Evolutionary conservation across 2,113 vertebrate species (phyloP), one percentile per base, ranked within the genome.

Genomic region (Etheostoma spectabile): DNA sequence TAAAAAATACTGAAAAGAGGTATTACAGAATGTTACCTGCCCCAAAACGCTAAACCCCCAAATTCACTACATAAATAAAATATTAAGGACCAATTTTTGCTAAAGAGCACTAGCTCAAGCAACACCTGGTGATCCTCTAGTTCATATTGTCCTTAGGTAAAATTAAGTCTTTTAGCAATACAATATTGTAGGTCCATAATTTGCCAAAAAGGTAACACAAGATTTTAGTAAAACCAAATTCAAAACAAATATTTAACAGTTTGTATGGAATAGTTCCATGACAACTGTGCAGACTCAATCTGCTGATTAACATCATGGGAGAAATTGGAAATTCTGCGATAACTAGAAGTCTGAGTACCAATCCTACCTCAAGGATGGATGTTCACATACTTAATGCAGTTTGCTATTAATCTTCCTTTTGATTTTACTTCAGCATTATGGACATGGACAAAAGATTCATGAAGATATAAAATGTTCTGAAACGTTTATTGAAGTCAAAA

Each of bases 401-500:
- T 64, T 18, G 48, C 15, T 6, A 24, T 19, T 13, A 27, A 21
- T 10, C 6, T 30, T 13, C 22, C 22, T n/a, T 13, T 19, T 27
- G 12, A 59, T 22, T 55, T 21, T 19, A 48, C 21, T 10, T 45
- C 33, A 16, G 60, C 49, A 24, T 8, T 15, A 22, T 8, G 21
- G 45, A 52, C 49, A 45, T 15, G 11, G 56, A 85, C 56, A 86
- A 63, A 68, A 52, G n/a, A 63, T 16, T 49, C 65, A 61, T 45
- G 22, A 75, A 72, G 69, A 85, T 49, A 65, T n/a, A 77, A 42
- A 83, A 82, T 84, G 74, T 86, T 91, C 87, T 85, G 76, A 94
- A 92, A 85, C 55, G 49, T 95, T 95, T 95, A 95, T 92, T 95
- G 87, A 93, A 93, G 89, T 87, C 80, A 91, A 91, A 90, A 86